Evolutionary conservation across 2,888 invertebrate genomes (phyloP).

Genomic region (Drosophila flavopinicola): DNA sequence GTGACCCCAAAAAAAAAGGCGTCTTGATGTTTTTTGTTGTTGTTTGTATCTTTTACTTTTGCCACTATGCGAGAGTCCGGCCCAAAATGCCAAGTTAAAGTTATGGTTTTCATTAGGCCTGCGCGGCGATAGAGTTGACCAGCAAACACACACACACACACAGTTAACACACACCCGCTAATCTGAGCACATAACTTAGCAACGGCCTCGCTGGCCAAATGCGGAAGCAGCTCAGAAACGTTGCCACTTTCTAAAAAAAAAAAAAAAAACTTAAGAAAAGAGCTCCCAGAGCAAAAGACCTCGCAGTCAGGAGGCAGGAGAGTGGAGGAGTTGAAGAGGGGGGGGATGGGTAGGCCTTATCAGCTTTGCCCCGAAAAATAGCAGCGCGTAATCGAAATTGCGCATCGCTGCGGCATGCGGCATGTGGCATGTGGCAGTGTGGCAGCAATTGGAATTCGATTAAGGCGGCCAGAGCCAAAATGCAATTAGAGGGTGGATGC

Average conservation of each 20-base stretch:
- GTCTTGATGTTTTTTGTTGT: too few relatives aligned
- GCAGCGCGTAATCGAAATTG: slow-evolving; percentile 79
- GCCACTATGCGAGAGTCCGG: slow-evolving; percentile 29
- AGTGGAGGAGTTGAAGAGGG: too few relatives aligned
- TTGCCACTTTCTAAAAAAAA: slow-evolving; percentile 60
- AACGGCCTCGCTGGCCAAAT: slow-evolving; percentile 48
- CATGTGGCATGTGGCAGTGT: slow-evolving; percentile 30
- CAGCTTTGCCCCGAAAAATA: slow-evolving; percentile 52
- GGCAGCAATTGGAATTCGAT: slow-evolving; percentile 68
- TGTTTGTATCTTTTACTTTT: too few relatives aligned
- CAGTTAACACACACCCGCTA: slow-evolving; percentile 77
- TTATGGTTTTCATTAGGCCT: slow-evolving; percentile 76
- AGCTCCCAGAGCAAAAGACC: slow-evolving; percentile 8
- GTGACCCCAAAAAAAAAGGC: slow-evolving; percentile 30
- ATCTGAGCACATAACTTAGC: slow-evolving; percentile 74
- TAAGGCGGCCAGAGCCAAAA: slow-evolving; percentile 69
- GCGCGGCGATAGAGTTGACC: slow-evolving; percentile 46
- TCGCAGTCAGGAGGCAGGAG: slow-evolving; percentile 1
- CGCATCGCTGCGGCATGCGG: slow-evolving; percentile 61
- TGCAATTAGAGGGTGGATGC: slow-evolving; percentile 84
- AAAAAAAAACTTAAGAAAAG: slow-evolving; percentile 25
- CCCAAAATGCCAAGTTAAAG: slow-evolving; percentile 63
- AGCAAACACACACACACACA: slow-evolving; percentile 14
- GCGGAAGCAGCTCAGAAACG: slow-evolving; percentile 58
- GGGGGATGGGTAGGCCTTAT: slow-evolving; percentile 20